A percentile compares a stretch with the other conserved stretches of the same genome.
These are phyloP conservation scores for Hydropsyche betteni DNA, from an alignment of 2,888 invertebrate genomes.

Conservation along the genomic window DNA sequence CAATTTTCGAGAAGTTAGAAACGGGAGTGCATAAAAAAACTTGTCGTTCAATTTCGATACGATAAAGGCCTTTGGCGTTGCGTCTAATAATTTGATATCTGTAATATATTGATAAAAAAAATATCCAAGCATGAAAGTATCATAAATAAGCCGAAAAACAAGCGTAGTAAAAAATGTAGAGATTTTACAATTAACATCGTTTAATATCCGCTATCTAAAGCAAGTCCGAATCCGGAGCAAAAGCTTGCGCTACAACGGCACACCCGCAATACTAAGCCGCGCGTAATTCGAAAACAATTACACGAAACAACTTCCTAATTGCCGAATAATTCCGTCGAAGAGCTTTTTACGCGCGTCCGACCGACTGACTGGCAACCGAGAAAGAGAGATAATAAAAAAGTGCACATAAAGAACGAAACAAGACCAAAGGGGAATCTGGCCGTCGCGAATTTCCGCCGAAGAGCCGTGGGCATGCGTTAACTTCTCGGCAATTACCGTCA, in stretches of 20 bases:
- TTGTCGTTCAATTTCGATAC: slow-evolving; percentile 23
- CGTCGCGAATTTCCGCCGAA: slow-evolving; percentile 37
- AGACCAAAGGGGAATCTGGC: background rate
- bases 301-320: slow-evolving; percentile 45
- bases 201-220: background rate
- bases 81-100: background rate
- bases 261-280: background rate
- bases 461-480: slow-evolving; percentile 41
- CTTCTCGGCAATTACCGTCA: slow-evolving; percentile 48
- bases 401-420: too few relatives aligned
- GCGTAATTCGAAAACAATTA: slow-evolving; percentile 48
- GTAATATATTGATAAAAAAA: too few relatives aligned
- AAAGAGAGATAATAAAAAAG: background rate
- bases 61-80: slow-evolving; percentile 1
- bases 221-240: background rate
- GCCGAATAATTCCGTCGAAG: slow-evolving; percentile 39
- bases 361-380: background rate
- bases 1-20: slow-evolving; percentile 14
- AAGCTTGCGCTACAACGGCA: slow-evolving; percentile 11
- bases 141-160: too few relatives aligned
- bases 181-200: too few relatives aligned
- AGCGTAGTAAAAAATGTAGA: too few relatives aligned
- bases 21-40: background rate
- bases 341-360: too few relatives aligned
- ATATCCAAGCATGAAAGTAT: too few relatives aligned